Evolutionary conservation across 2,888 invertebrate species (phyloP).

Genomic region (Eilema depressum): DNA sequence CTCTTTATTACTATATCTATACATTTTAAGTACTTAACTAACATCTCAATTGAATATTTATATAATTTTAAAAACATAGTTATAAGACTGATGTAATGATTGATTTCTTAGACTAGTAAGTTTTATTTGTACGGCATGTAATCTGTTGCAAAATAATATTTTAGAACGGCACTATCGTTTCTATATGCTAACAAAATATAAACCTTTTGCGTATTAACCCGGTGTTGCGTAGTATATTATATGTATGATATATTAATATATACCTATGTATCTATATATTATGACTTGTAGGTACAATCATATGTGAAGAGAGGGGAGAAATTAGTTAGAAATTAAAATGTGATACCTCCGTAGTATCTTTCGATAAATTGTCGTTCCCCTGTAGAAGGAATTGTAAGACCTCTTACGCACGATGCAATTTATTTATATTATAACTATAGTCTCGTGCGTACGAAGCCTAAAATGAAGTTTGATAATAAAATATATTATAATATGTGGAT

Average conservation of each 20-base stretch:
- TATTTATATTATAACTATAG: slow-evolving; percentile 31
- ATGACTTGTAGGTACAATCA: slow-evolving; percentile 56
- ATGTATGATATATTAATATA: too few species aligned
- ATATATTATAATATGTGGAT: slow-evolving; percentile 42
- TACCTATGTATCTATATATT: slow-evolving; percentile 30
- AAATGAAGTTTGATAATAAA: slow-evolving; percentile 39
- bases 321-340: slow-evolving; percentile 68
- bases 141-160: slow-evolving; percentile 46
- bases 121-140: slow-evolving; percentile 51
- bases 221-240: slow-evolving; percentile 57
- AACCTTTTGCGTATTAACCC: slow-evolving; percentile 54
- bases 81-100: slow-evolving; percentile 83
- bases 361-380: slow-evolving; percentile 56
- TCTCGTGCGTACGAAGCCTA: slow-evolving; percentile 23
- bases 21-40: slow-evolving; percentile 55
- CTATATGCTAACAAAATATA: slow-evolving; percentile 58
- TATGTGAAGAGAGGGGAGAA: slow-evolving; percentile 42
- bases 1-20: slow-evolving; percentile 50
- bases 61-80: slow-evolving; percentile 73
- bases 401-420: slow-evolving; percentile 42
- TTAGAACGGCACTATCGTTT: slow-evolving; percentile 76
- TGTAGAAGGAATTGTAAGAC: slow-evolving; percentile 62
- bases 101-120: slow-evolving; percentile 63
- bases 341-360: slow-evolving; percentile 72
- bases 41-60: slow-evolving; percentile 56